Percentiles rank a stretch among this genome's conserved stretches.
Conservation (phyloP, 2,888 invertebrate genomes). For the Oscheius sp. region DNA sequence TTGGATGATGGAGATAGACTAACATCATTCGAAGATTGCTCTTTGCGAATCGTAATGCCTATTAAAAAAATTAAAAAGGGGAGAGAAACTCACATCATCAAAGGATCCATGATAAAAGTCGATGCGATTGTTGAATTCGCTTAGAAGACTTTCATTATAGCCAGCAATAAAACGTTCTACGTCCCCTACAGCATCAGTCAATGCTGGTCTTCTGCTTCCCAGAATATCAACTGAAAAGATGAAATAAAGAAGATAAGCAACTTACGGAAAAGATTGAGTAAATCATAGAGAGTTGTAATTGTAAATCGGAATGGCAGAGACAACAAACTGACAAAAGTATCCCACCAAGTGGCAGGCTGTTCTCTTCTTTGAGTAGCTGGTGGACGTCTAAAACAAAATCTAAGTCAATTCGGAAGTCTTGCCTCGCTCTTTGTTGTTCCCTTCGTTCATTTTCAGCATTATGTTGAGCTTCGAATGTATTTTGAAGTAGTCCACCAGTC, state of each 20-base stretch:
- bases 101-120: conserved; percentile 21
- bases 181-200: conserved; percentile 29
- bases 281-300: conserved; percentile 30
- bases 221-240: conserved; percentile 9
- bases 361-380: neutral
- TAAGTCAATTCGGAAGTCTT: neutral
- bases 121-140: neutral
- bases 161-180: conserved; percentile 24
- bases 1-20: conserved; percentile 26
- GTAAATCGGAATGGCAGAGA: conserved; percentile 34
- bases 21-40: conserved; percentile 13
- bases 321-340: conserved; percentile 34
- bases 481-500: conserved; percentile 40
- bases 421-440: conserved; percentile 23
- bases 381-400: neutral
- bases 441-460: conserved; percentile 31
- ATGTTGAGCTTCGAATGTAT: conserved; percentile 31
- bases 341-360: conserved; percentile 22
- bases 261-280: conserved; percentile 23
- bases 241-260: neutral
- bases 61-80: neutral
- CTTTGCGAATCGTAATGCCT: conserved; percentile 21
- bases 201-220: neutral
- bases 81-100: conserved; percentile 19
- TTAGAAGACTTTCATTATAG: neutral